These are phyloP conservation scores for Venustaconcha ellipsiformis DNA, from an alignment of 1,140 invertebrate genomes.

Conservation along the genomic window DNA sequence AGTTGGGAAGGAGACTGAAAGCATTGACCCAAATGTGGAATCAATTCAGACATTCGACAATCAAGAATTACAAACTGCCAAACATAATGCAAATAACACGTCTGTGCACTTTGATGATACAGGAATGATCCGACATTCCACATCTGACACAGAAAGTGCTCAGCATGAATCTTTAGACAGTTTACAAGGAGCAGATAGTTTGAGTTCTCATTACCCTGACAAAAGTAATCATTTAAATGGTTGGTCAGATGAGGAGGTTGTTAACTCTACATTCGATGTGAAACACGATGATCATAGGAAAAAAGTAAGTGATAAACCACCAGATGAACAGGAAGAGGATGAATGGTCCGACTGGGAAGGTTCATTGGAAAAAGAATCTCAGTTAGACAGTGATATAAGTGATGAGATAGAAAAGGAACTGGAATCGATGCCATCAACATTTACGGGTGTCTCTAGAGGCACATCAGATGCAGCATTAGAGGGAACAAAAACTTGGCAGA, in stretches of 20 bases:
- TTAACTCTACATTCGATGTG: neutral
- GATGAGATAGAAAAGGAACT: constrained; percentile 29
- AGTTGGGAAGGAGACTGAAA: too few species aligned
- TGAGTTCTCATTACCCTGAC: neutral
- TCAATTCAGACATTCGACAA: too few species aligned
- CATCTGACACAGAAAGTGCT: neutral
- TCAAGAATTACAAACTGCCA: too few species aligned
- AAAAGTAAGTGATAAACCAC: neutral
- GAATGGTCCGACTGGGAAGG: constrained; percentile 19
- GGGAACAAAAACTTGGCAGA: too few species aligned
- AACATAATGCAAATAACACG: too few species aligned
- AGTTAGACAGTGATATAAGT: constrained; percentile 8
- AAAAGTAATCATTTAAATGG: neutral
- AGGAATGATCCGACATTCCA: too few species aligned
- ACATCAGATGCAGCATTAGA: too few species aligned
- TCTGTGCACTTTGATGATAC: too few species aligned
- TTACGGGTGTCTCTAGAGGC: too few species aligned
- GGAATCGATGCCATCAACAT: neutral
- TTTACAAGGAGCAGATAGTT: neutral
- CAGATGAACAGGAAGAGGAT: neutral
- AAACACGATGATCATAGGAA: neutral
- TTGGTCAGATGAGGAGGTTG: neutral
- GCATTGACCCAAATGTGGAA: too few species aligned
- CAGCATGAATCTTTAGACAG: neutral
- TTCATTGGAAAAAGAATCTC: neutral